Base-by-base conservation (phyloP, 2,797 vertebrate genomes). In the Podarcis siculus region DNA sequence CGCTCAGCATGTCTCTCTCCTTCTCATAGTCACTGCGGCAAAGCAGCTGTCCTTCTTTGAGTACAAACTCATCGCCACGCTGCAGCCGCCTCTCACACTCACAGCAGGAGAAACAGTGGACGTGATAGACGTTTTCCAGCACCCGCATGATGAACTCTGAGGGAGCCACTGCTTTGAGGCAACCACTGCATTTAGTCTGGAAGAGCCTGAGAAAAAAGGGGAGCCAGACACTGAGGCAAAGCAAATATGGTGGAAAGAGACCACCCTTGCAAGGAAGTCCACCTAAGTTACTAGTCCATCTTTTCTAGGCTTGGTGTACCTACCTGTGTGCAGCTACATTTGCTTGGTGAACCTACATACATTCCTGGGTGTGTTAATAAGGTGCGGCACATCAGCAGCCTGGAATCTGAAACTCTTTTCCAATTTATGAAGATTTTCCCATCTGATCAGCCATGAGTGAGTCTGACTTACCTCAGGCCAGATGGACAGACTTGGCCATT, bases 41-140 rank as follows among this genome's bases (percentile, higher is more conserved):
- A 55, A 98, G 97, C 94, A 98, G 97, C 96, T 98, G 98, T 77
- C 98, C 98, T 92, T 98, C 98, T 90, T 98, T 98, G 91, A 98
- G 96, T 90, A 98, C 98, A 71, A 98, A 98, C 97, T 98, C 98
- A 25, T 98, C 98, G 1, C 98, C 98, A 42, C 97, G 97, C 95
- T 98, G 98, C 93, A 98, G 97, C 42, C 97, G 96, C 77, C 98
- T 97, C 95, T 98, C 98, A 21, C 98, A 98, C 96, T 98, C 98
- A n/a, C 98, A 98, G 97, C 98, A 98, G 96, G 95, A 98, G 96
- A 98, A 98, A 96, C 98, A 98, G 90, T 97, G 97, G 82, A 98
- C 97, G 90, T 98, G 98, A 95, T 98, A 98, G 92, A 98, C 98
- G 92, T 98, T 97, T 87, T 97, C 98, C 91, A 98, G 97, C 92